Evolutionary conservation across 2,113 vertebrate species (phyloP).

Genomic region (Salvelinus sp.): DNA sequence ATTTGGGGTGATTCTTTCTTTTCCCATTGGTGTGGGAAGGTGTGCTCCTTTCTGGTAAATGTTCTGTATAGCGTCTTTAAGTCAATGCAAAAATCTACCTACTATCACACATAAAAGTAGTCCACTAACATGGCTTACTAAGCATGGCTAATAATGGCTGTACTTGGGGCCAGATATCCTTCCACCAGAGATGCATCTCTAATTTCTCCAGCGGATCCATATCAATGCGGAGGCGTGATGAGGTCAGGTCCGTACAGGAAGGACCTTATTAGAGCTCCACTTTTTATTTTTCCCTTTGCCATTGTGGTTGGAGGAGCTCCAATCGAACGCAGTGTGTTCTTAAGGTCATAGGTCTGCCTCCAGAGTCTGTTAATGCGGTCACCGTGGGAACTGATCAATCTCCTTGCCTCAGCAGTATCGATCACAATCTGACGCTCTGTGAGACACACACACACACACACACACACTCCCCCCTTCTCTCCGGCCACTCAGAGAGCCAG

Average conservation of each 20-base stretch:
- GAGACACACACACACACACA: conserved; percentile 51
- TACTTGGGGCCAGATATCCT: too few relatives aligned
- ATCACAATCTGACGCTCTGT: conserved; percentile 60
- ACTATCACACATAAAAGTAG: too few relatives aligned
- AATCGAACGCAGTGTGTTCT: conserved; percentile 74
- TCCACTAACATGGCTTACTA: not conserved
- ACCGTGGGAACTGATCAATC: conserved; percentile 88
- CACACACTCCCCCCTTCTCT: conserved; percentile 49
- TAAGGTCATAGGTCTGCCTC: conserved; percentile 82
- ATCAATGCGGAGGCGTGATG: not conserved
- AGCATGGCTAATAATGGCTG: too few relatives aligned
- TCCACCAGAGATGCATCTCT: conserved; percentile 7
- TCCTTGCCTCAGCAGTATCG: conserved; percentile 82
- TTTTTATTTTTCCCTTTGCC: conserved; percentile 35
- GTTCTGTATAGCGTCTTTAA: too few relatives aligned
- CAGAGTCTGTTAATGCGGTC: conserved; percentile 85
- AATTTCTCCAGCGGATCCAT: conserved; percentile 12
- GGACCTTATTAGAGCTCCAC: conserved; percentile 24
- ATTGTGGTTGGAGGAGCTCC: conserved; percentile 44
- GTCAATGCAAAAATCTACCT: too few relatives aligned
- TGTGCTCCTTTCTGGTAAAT: too few relatives aligned
- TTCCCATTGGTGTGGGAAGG: too few relatives aligned
- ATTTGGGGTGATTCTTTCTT: too few relatives aligned
- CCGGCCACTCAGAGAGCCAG: conserved; percentile 9
- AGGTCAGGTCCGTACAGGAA: conserved; percentile 3